phyloP scores from a whole-genome alignment of 2,888 invertebrate genomes.

The Tetropium fuscum region DNA sequence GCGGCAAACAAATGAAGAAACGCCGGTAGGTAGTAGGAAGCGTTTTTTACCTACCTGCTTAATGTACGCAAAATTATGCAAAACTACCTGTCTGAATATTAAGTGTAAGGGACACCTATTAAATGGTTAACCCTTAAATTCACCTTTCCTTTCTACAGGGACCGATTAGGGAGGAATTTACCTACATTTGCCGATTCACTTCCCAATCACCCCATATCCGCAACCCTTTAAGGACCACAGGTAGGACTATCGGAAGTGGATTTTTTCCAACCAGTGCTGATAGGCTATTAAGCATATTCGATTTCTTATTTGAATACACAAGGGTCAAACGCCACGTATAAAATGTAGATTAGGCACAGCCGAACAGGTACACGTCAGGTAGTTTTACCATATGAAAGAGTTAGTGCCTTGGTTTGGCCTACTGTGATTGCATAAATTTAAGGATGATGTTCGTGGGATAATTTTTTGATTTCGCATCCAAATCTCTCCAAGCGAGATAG shows the following conservation, averaged over 20 bases:
- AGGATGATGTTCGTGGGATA: conserved; percentile 64
- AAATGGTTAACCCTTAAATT: conserved; percentile 58
- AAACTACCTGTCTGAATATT: conserved; percentile 67
- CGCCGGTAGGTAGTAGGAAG: conserved; percentile 54
- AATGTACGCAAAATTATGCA: conserved; percentile 67
- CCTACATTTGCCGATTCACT: conserved; percentile 35
- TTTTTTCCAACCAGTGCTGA: conserved; percentile 59
- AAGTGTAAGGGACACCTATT: conserved; percentile 67
- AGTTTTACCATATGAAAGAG: conserved; percentile 5
- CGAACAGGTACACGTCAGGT: conserved; percentile 44
- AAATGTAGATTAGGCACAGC: conserved; percentile 64
- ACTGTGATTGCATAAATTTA: conserved; percentile 59
- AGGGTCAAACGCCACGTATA: conserved; percentile 62
- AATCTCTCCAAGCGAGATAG: conserved; percentile 54
- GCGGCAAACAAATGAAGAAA: conserved; percentile 48
- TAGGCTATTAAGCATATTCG: conserved; percentile 67
- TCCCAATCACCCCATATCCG: conserved; percentile 36
- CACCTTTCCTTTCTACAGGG: conserved; percentile 38
- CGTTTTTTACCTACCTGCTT: conserved; percentile 66
- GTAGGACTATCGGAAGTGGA: conserved; percentile 40
- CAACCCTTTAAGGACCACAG: conserved; percentile 49
- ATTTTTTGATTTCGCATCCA: conserved; percentile 54
- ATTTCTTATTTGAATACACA: conserved; percentile 65
- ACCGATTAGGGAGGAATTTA: conserved; percentile 42
- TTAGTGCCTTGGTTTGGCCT: conserved; percentile 44